Evolutionary conservation across 2,113 vertebrate genomes (phyloP).

Genomic region (Pollimyrus isidori): DNA sequence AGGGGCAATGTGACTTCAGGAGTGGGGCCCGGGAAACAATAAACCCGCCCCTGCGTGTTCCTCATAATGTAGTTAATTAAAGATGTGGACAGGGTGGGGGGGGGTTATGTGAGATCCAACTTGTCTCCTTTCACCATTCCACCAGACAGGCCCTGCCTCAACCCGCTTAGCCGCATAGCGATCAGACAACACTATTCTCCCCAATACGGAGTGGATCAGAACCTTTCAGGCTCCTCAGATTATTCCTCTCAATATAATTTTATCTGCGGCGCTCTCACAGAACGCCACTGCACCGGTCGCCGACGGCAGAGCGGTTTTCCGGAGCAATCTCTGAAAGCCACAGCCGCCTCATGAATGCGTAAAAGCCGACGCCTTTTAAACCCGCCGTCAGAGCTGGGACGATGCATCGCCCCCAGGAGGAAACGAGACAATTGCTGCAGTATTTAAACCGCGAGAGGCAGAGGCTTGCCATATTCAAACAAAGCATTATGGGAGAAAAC

Average conservation of each 20-base stretch:
- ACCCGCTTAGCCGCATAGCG: slow-evolving; percentile 54
- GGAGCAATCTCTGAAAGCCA: slow-evolving; percentile 50
- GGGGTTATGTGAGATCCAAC: not conserved
- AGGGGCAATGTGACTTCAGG: not conserved
- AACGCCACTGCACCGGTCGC: slow-evolving; percentile 27
- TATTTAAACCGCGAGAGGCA: slow-evolving; percentile 34
- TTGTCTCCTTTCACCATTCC: slow-evolving; percentile 21
- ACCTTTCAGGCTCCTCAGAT: slow-evolving; percentile 30
- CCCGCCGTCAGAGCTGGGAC: slow-evolving; percentile 35
- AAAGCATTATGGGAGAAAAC: slow-evolving; percentile 18
- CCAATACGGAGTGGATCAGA: slow-evolving; percentile 48
- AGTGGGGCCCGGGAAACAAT: not conserved
- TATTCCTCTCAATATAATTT: slow-evolving; percentile 47
- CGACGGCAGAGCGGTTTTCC: slow-evolving; percentile 47
- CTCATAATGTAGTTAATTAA: not conserved
- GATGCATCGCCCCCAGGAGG: slow-evolving; percentile 37
- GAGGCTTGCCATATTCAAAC: slow-evolving; percentile 38
- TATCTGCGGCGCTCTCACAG: slow-evolving; percentile 46
- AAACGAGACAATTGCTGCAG: slow-evolving; percentile 44
- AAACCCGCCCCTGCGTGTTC: not conserved
- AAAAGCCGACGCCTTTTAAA: slow-evolving; percentile 36
- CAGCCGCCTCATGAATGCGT: slow-evolving; percentile 51
- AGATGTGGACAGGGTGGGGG: not conserved
- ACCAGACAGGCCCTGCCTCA: slow-evolving; percentile 29
- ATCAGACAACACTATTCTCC: slow-evolving; percentile 54